A percentile compares a stretch with the other conserved stretches of the same genome.
Conservation (phyloP, 53 echinoderm and acorn worm species). For the Paelopatides confundens region DNA sequence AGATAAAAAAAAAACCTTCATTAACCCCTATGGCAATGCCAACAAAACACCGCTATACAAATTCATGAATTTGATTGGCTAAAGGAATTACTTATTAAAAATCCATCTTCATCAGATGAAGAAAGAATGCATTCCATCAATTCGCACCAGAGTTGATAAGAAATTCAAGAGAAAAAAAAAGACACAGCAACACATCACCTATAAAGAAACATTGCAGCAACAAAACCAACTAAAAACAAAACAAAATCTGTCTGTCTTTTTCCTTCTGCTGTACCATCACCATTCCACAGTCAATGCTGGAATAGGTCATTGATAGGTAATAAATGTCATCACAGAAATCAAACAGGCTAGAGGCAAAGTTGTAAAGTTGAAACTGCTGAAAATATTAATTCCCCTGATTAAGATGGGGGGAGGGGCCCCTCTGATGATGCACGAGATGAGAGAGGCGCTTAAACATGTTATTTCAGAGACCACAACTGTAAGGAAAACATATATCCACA, state of each 20-base stretch:
- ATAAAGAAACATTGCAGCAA: too few relatives aligned
- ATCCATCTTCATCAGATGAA: neutral
- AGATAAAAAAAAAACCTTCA: too few relatives aligned
- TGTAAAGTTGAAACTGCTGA: neutral
- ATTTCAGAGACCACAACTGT: too few relatives aligned
- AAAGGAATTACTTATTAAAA: neutral
- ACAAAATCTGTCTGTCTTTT: too few relatives aligned
- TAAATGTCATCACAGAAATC: slow-evolving; percentile 1
- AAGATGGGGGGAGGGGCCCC: neutral
- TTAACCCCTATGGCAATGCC: neutral
- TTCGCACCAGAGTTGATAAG: neutral
- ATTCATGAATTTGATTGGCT: too few relatives aligned
- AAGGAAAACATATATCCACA: too few relatives aligned
- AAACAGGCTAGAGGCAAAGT: neutral
- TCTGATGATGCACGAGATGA: neutral
- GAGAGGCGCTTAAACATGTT: too few relatives aligned
- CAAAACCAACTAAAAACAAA: too few relatives aligned
- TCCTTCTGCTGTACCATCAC: too few relatives aligned
- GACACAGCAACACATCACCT: neutral
- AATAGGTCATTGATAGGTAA: too few relatives aligned
- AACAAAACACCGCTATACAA: too few relatives aligned
- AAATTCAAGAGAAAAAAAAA: neutral
- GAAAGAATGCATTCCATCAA: neutral
- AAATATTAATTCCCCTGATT: neutral
- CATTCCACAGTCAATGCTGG: too few relatives aligned